Conservation (phyloP, 2,888 invertebrate genomes). For the Lysandra bellargus region DNA sequence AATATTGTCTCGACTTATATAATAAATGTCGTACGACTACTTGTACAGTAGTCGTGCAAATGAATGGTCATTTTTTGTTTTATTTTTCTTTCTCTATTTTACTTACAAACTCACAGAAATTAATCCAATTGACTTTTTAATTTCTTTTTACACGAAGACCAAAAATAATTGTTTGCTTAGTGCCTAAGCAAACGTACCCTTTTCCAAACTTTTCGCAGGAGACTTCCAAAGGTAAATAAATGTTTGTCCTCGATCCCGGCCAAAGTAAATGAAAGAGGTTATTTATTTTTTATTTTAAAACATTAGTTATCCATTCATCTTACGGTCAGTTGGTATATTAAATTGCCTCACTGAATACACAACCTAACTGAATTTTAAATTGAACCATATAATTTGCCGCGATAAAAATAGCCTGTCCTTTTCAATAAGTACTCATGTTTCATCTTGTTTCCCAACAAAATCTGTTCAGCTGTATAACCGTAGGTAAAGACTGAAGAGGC, state of each 20-base stretch:
- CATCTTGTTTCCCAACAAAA: no score
- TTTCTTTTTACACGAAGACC: neutral
- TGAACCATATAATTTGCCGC: no score
- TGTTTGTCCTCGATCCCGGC: neutral
- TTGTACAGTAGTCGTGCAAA: neutral
- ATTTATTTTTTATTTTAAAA: neutral
- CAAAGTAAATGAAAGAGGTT: constrained; percentile 6
- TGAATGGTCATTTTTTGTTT: neutral
- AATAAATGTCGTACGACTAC: neutral
- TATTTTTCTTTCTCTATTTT: neutral
- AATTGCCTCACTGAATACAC: neutral
- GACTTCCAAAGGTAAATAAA: neutral
- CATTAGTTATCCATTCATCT: neutral
- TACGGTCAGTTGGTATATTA: neutral
- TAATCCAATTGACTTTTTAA: constrained; percentile 4
- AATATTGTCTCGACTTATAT: neutral
- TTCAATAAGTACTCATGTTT: no score
- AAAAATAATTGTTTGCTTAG: neutral
- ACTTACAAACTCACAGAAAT: neutral
- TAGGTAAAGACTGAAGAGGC: no score
- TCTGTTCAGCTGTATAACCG: no score
- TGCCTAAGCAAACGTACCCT: neutral
- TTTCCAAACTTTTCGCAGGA: neutral
- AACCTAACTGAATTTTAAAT: no score
- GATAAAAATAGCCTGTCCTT: no score